phyloP scores from a whole-genome alignment of 2,113 vertebrate genomes.

The Mesembrinibis cayennensis region DNA sequence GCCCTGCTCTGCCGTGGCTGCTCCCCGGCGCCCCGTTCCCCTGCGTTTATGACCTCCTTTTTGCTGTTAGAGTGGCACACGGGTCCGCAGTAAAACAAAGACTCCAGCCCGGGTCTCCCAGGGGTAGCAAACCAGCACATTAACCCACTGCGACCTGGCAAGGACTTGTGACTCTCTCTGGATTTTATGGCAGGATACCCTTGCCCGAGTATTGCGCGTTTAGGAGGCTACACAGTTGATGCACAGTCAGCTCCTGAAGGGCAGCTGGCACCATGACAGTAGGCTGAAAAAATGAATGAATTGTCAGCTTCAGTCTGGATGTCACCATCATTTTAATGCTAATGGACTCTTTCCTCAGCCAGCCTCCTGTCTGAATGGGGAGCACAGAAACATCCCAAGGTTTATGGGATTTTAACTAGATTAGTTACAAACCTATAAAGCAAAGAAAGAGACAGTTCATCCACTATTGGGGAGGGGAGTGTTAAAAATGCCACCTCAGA shows the following conservation, averaged over 20 bases:
- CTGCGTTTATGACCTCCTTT: not conserved
- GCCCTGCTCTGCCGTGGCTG: not conserved
- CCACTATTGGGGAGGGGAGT: constrained; percentile 56
- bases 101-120: not conserved
- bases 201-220: not conserved
- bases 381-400: constrained; percentile 61
- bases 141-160: constrained; percentile 3
- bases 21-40: not conserved
- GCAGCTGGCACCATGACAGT: constrained; percentile 43
- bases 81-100: not conserved
- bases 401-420: constrained; percentile 70
- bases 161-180: not conserved
- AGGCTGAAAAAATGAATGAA: constrained; percentile 45
- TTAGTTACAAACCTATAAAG: constrained; percentile 67
- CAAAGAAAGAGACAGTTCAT: constrained; percentile 71
- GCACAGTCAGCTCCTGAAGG: constrained; percentile 3
- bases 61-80: not conserved
- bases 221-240: not conserved
- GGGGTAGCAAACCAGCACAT: not conserved
- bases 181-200: not conserved
- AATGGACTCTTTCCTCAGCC: constrained; percentile 57
- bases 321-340: constrained; percentile 56
- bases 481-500: constrained; percentile 73
- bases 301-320: constrained; percentile 56
- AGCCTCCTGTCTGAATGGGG: constrained; percentile 39